Evolutionary conservation across 2,113 vertebrate species (phyloP).

Genomic region (Paratilapia polleni): DNA sequence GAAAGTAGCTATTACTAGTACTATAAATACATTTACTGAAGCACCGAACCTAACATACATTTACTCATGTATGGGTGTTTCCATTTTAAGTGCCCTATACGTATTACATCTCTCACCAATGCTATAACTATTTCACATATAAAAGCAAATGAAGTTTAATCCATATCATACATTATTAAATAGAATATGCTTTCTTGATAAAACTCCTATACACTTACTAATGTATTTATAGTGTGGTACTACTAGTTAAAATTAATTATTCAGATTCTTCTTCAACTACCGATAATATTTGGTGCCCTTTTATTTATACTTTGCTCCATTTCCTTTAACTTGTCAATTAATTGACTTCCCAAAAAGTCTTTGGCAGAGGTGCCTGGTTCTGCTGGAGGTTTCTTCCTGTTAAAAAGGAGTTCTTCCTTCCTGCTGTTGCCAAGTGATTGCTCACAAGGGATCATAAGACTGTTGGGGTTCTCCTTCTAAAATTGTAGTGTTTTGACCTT

Average conservation of each 20-base stretch:
- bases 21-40: neutral
- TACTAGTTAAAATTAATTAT: neutral
- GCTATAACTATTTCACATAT: neutral
- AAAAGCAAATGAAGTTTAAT: neutral
- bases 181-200: neutral
- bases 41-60: neutral
- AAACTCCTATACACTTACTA: neutral
- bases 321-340: neutral
- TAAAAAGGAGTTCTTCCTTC: neutral
- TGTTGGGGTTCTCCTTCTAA: too few species aligned
- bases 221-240: neutral
- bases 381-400: neutral
- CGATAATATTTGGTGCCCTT: neutral
- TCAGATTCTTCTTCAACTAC: neutral
- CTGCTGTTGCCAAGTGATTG: neutral
- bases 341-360: neutral
- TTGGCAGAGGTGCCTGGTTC: neutral
- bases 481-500: too few species aligned
- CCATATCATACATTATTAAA: neutral
- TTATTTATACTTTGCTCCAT: neutral
- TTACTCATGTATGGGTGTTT: neutral
- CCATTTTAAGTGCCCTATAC: neutral
- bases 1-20: too few species aligned
- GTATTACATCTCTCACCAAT: neutral
- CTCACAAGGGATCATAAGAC: too few species aligned